Conservation (phyloP, 2,797 vertebrate genomes). For the Melanotaenia parkinsoni region DNA sequence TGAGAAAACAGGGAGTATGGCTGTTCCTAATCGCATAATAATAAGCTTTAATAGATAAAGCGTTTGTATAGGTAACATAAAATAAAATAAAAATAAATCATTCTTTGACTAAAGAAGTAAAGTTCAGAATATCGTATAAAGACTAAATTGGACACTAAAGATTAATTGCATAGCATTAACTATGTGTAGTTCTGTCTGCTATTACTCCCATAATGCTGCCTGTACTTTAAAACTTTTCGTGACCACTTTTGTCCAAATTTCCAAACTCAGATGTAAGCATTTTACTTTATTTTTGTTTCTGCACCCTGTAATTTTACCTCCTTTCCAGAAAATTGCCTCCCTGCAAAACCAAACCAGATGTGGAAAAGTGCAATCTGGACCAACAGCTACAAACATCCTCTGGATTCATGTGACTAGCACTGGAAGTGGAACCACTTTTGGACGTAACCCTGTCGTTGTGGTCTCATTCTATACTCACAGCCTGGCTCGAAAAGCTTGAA, state of each 20-base stretch:
- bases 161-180: slow-evolving; percentile 26
- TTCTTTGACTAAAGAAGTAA: background rate
- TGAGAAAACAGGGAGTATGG: slow-evolving; percentile 29
- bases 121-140: background rate
- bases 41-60: background rate
- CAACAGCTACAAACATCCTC: slow-evolving; percentile 14
- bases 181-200: slow-evolving; percentile 4
- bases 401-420: slow-evolving; percentile 26
- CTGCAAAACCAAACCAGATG: slow-evolving; percentile 49
- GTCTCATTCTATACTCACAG: slow-evolving; percentile 10
- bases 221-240: slow-evolving; percentile 7
- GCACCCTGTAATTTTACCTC: slow-evolving; percentile 47
- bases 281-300: slow-evolving; percentile 27
- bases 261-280: slow-evolving; percentile 15
- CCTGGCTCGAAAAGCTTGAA: slow-evolving; percentile 25
- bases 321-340: slow-evolving; percentile 29
- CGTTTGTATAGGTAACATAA: background rate
- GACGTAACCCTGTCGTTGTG: slow-evolving; percentile 38
- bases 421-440: slow-evolving; percentile 40
- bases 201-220: slow-evolving; percentile 12
- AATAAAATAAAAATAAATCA: no score
- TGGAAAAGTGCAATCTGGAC: slow-evolving; percentile 46
- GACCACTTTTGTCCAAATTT: slow-evolving; percentile 17
- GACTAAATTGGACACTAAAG: background rate
- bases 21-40: slow-evolving; percentile 22